Conservation (phyloP, 2,888 invertebrate genomes). For the Tachystola acroxantha region DNA sequence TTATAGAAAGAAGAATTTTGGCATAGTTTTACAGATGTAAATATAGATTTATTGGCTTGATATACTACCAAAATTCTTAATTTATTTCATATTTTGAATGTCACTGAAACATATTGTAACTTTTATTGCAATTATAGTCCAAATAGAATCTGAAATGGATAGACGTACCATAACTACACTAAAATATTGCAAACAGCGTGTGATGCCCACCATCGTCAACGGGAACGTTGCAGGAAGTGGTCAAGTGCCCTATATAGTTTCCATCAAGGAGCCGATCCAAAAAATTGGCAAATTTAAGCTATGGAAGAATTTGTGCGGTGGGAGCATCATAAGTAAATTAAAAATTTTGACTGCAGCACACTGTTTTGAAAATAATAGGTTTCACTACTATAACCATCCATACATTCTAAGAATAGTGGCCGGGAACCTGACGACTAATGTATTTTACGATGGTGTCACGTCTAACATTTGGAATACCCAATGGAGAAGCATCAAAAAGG, state of each 20-base stretch:
- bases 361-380: constrained; percentile 49
- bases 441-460: constrained; percentile 23
- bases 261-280: constrained; percentile 36
- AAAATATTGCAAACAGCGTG: constrained; percentile 35
- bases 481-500: constrained; percentile 25
- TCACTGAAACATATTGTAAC: neutral
- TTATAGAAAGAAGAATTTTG: too few species aligned
- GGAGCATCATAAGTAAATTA: constrained; percentile 38
- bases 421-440: constrained; percentile 30
- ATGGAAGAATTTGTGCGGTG: constrained; percentile 53
- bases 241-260: constrained; percentile 48
- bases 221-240: constrained; percentile 31
- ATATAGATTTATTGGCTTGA: too few species aligned
- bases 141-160: constrained; percentile 18
- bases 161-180: constrained; percentile 42
- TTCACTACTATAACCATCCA: constrained; percentile 28
- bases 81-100: neutral
- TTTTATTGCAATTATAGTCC: neutral
- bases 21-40: too few species aligned
- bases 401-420: constrained; percentile 35
- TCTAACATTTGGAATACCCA: constrained; percentile 15
- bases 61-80: too few species aligned
- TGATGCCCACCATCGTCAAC: constrained; percentile 40
- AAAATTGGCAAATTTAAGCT: constrained; percentile 6
- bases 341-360: constrained; percentile 54